phyloP scores from a whole-genome alignment of 2,797 vertebrate genomes.

The Microctenopoma lineatum region DNA sequence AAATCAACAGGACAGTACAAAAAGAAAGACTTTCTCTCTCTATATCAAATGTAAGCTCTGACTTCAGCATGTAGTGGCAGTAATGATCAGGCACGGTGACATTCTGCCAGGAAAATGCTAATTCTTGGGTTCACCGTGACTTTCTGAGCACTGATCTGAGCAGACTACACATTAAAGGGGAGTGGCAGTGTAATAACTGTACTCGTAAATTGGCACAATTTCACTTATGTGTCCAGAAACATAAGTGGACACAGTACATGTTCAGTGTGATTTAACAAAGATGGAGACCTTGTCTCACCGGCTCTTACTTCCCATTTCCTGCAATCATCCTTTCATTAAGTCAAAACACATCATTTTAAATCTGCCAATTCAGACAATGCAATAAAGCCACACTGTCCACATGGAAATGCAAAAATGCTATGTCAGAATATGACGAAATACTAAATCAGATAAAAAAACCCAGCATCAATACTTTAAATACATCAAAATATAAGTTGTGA shows the following conservation, averaged over 20 bases:
- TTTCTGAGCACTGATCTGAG: neutral
- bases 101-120: neutral
- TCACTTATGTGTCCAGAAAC: constrained; percentile 2
- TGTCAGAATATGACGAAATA: neutral
- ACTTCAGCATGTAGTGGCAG: neutral
- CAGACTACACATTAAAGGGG: constrained; percentile 8
- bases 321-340: neutral
- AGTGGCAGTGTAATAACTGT: constrained; percentile 15
- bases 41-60: neutral
- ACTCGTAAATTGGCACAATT: constrained; percentile 9
- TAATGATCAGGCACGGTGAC: constrained; percentile 18
- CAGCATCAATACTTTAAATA: neutral
- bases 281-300: neutral
- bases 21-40: neutral
- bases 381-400: too few species aligned
- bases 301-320: neutral
- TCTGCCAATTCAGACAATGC: neutral
- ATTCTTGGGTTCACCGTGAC: constrained; percentile 4
- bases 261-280: neutral
- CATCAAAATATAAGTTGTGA: neutral
- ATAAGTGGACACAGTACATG: neutral
- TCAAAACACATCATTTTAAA: constrained; percentile 14
- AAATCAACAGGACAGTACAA: neutral
- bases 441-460: neutral
- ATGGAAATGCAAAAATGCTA: neutral